These are phyloP conservation scores for Aulostomus chinensis DNA, from an alignment of 2,797 vertebrate species.

Conservation along the genomic window DNA sequence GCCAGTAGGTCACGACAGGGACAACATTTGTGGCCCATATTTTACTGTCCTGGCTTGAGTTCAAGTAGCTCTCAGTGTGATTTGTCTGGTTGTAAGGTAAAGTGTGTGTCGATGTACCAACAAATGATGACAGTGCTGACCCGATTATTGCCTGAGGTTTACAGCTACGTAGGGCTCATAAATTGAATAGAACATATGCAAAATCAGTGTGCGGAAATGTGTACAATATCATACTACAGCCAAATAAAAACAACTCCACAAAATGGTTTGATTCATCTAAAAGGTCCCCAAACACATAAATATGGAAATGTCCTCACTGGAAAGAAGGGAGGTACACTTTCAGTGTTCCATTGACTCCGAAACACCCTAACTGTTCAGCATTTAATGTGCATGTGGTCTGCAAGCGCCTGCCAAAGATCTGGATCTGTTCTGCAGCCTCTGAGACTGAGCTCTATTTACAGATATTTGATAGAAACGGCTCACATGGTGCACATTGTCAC, in stretches of 20 bases:
- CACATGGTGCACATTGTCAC: background rate
- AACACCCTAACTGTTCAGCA: no score
- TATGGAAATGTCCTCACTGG: background rate
- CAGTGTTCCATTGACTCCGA: no score
- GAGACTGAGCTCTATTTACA: background rate
- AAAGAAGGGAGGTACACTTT: background rate
- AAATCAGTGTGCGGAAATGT: background rate
- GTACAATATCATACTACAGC: no score
- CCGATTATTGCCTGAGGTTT: constrained; percentile 44
- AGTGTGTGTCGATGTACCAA: constrained; percentile 37
- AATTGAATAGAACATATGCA: constrained; percentile 46
- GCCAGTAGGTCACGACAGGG: constrained; percentile 62
- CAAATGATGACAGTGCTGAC: constrained; percentile 49
- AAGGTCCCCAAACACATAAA: no score
- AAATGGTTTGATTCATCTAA: no score
- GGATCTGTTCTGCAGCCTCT: background rate
- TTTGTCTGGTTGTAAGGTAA: constrained; percentile 50
- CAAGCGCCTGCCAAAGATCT: background rate
- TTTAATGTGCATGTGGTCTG: background rate
- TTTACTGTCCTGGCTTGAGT: constrained; percentile 59
- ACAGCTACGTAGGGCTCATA: constrained; percentile 40
- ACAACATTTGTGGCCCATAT: constrained; percentile 68
- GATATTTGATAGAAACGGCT: background rate
- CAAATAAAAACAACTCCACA: no score
- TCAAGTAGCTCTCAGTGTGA: constrained; percentile 59